A percentile compares a stretch with the other conserved stretches of the same genome.
phyloP scores from a whole-genome alignment of 2,113 vertebrate species.

The Tyto alba region DNA sequence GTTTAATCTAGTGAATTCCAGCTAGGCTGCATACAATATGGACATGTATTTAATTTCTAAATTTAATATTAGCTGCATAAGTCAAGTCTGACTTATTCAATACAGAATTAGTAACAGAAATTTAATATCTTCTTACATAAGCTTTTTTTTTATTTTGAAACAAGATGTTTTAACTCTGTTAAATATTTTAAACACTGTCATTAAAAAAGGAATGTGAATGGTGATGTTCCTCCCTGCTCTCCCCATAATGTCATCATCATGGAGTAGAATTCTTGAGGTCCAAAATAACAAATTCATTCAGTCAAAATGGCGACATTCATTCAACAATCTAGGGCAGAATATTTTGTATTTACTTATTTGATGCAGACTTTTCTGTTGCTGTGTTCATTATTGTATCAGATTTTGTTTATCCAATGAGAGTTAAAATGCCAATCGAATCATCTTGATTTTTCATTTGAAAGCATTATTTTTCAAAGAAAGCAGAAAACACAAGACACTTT shows the following conservation, averaged over 20 bases:
- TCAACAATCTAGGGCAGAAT: neutral
- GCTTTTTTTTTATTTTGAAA: neutral
- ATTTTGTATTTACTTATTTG: neutral
- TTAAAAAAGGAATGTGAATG: neutral
- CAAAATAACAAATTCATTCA: neutral
- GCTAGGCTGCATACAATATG: conserved; percentile 14
- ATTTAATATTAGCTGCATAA: conserved; percentile 36
- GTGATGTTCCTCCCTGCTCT: neutral
- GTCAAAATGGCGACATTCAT: neutral
- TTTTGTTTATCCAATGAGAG: neutral
- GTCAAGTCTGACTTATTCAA: neutral
- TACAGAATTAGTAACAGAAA: neutral
- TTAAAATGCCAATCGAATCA: neutral
- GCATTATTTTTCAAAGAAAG: neutral
- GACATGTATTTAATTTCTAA: conserved; percentile 50
- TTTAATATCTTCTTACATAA: conserved; percentile 25
- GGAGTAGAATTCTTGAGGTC: neutral
- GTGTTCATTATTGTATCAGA: neutral
- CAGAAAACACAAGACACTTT: neutral
- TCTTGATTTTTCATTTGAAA: conserved; percentile 2
- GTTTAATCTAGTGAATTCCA: conserved; percentile 57
- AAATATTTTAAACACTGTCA: neutral
- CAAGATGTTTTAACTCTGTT: neutral
- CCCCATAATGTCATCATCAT: neutral
- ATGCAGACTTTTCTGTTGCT: neutral